Base-by-base conservation (phyloP, 1,140 invertebrate genomes). In the Coelopa frigida region DNA sequence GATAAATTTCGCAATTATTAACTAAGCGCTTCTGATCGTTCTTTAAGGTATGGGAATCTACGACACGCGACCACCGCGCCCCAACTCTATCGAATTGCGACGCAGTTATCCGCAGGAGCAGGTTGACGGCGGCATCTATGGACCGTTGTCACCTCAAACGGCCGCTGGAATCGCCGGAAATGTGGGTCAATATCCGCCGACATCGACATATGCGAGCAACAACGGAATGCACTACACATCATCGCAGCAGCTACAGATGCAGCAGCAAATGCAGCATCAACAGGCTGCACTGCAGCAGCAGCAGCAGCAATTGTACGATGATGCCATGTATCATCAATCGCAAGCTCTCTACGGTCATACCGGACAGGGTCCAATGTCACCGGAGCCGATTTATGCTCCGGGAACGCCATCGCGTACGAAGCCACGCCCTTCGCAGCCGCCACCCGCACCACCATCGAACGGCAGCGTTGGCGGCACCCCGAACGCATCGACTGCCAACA, bases 341-440 rank as follows among this genome's bases (percentile, higher is more conserved):
- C 73, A 74, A 24, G 57, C 60, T 17, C 52, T 72, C 8, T 75
- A 75, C 35, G 60, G 61, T 3, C 68, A 73, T 46, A 54, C 57
- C 6, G 69, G 70, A 18, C 57, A 60, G 41, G 61, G 68, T 10
- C 49, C 64, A 5, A 54, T 75, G 44, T 71, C 70, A 1, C 72
- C 74, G 17, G 75, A 77, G 46, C 73, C 72, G 36, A 71, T 75
- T 10, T 77, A 77, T 55, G 68, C 67, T 12, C 74, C 72, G 3
- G 75, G 76, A 21, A 76, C 75, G 24, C 75, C 75, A 48, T 72
- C 78, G 24, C 75, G 79, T 41, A 74, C 70, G 36, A 76, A 80
- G 59, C 76, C 79, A 42, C 74, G 87, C 48, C 89, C 89, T n/a
- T 80, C 84, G 41, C 82, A 87, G 59, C 88, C 89, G 44, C 89